Base-by-base conservation (phyloP, 2,797 vertebrate species). In the Microtus californicus region DNA sequence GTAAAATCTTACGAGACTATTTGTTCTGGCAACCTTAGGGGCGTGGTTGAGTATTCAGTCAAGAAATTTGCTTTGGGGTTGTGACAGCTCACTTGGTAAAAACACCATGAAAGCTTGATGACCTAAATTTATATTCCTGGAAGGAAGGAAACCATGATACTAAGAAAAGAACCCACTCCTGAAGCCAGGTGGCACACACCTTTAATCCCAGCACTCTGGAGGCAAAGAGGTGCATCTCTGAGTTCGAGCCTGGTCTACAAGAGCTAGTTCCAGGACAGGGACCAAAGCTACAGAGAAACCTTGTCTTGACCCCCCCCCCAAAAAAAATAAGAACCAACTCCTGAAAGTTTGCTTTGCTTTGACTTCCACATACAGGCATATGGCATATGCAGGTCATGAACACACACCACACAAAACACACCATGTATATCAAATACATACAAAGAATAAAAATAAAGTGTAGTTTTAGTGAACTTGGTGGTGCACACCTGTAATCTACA, bases 1-100 rank as follows among this genome's bases (percentile, higher is more conserved):
- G 43, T 87, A 81, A 92, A 90, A 15, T 59, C 54, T 92, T 95
- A 73, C 27, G 63, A 79, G 79, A 82, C 79, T 74, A 37, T 93
- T 95, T 92, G 31, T 48, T 48, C 51, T 93, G 54, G 34, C 45
- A 87, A 40, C 37, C 76, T 89, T 89, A 77, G 83, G 90, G 69
- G 76, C 25, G 51, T 14, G 61, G 54, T 87, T 0, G 25, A 81
- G 65, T 92, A 78, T 88, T 86, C 2, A 67, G 65, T 92, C 56
- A 86, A 89, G 54, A 82, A 94, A 67, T 43, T 87, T 40, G 51
- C 51, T 21, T 31, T 88, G 51, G 37, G 48, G 4, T 67, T 14
- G 14, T 65, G 11, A 48, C 48, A 45, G 31, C 6, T 48, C 63
- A 48, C 45, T 63, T 67, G 61, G 82, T 48, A 45, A 85, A 65